These are phyloP conservation scores for Melikaiella ostensackeni DNA, from an alignment of 2,888 invertebrate species.

Conservation along the genomic window DNA sequence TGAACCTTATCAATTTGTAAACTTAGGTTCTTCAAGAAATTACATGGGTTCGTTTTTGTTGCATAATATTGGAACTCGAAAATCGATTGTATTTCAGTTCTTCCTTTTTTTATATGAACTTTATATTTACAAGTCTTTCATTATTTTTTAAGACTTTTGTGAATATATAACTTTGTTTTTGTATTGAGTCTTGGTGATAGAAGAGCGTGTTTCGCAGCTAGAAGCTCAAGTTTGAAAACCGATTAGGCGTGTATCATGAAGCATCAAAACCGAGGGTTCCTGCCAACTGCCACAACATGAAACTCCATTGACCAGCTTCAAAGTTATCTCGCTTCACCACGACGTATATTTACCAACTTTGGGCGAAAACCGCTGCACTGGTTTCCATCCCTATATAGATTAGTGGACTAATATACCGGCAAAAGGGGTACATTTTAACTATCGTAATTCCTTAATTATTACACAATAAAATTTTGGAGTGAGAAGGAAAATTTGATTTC, in stretches of 20 bases:
- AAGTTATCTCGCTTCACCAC: constrained; percentile 56
- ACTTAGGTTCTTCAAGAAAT: no score
- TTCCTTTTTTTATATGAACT: background rate
- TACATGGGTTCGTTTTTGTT: no score
- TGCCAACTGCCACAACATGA: constrained; percentile 55
- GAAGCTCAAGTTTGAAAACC: constrained; percentile 65
- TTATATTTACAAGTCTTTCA: background rate
- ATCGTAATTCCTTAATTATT: background rate
- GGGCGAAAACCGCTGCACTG: constrained; percentile 28
- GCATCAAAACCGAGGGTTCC: constrained; percentile 67
- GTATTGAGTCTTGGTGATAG: constrained; percentile 8
- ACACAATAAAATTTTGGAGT: background rate
- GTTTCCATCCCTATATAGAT: constrained; percentile 31
- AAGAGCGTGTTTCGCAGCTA: constrained; percentile 1
- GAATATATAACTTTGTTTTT: constrained; percentile 16
- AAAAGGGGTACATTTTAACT: background rate
- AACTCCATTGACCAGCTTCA: constrained; percentile 59
- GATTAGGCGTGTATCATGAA: constrained; percentile 67
- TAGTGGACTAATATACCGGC: background rate
- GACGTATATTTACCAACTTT: constrained; percentile 37
- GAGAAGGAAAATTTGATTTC: background rate
- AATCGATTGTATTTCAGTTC: no score
- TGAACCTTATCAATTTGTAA: no score
- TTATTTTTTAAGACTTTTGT: background rate
- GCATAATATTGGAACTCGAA: no score